These are phyloP conservation scores for Mycalesis mineus DNA, from an alignment of 2,888 invertebrate species.

Conservation along the genomic window DNA sequence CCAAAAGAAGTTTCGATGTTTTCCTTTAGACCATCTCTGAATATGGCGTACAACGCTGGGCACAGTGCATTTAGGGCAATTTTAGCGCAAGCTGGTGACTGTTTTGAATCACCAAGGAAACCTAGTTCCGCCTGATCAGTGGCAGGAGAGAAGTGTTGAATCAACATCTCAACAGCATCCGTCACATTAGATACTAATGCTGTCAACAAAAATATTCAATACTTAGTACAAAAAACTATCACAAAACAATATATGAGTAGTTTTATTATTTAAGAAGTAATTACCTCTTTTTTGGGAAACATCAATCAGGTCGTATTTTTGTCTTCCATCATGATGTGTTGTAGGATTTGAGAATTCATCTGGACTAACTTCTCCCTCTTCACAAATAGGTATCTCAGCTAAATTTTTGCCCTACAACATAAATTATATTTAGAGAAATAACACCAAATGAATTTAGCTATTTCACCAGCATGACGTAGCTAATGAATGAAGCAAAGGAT, in stretches of 20 bases:
- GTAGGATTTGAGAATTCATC: slow-evolving; percentile 78
- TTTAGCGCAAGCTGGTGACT: slow-evolving; percentile 83
- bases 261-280: background rate
- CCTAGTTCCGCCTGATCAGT: slow-evolving; percentile 81
- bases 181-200: slow-evolving; percentile 85
- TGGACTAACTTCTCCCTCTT: slow-evolving; percentile 80
- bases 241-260: background rate
- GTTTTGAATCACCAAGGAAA: slow-evolving; percentile 77
- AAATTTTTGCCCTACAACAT: slow-evolving; percentile 73
- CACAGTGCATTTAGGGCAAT: slow-evolving; percentile 87
- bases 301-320: slow-evolving; percentile 70
- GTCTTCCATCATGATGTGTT: slow-evolving; percentile 55
- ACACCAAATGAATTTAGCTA: background rate
- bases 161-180: slow-evolving; percentile 85
- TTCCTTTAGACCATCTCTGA: slow-evolving; percentile 90
- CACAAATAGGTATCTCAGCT: slow-evolving; percentile 81
- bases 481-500: slow-evolving; percentile 26
- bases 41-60: slow-evolving; percentile 89
- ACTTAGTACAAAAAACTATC: background rate
- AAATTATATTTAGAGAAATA: background rate
- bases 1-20: slow-evolving; percentile 90
- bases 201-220: slow-evolving; percentile 47
- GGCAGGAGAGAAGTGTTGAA: slow-evolving; percentile 83
- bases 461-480: slow-evolving; percentile 20
- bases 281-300: slow-evolving; percentile 81